Evolutionary conservation across 2,888 invertebrate species (phyloP).

Genomic region (Brassicogethes aeneus): DNA sequence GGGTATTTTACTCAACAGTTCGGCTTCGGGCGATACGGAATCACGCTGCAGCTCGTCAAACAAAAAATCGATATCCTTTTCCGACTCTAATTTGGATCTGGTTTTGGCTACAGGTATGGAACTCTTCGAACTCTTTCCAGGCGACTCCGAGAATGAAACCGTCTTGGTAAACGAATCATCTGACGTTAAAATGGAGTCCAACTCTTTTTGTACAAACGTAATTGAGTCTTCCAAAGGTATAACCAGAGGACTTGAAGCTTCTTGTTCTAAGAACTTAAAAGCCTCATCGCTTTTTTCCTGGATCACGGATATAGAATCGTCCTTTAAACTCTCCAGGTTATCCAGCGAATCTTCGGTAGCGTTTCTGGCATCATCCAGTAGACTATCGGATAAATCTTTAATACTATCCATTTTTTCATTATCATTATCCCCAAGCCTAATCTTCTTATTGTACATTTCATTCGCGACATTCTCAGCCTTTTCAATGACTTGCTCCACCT

Average conservation of each 20-base stretch:
- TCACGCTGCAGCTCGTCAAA: conserved; percentile 21
- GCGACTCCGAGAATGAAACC: conserved; percentile 15
- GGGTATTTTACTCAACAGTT: conserved; percentile 36
- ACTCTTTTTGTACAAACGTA: conserved; percentile 20
- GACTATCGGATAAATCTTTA: conserved; percentile 29
- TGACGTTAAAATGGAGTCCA: conserved; percentile 13
- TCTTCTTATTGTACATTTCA: conserved; percentile 20
- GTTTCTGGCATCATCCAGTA: conserved; percentile 34
- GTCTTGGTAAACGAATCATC: conserved; percentile 13
- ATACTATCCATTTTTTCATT: conserved; percentile 32
- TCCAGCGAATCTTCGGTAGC: conserved; percentile 38
- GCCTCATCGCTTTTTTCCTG: conserved; percentile 38
- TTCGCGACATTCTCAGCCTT: conserved; percentile 36
- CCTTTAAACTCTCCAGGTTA: conserved; percentile 33
- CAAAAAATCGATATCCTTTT: conserved; percentile 25
- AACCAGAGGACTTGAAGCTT: conserved; percentile 26
- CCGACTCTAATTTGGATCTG: conserved; percentile 23
- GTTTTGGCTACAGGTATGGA: conserved; percentile 33
- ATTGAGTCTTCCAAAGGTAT: conserved; percentile 12
- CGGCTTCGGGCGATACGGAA: conserved; percentile 26
- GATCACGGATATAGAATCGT: conserved; percentile 32
- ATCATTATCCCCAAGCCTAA: conserved; percentile 28
- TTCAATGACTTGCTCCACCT: conserved; percentile 32
- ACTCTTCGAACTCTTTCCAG: conserved; percentile 15
- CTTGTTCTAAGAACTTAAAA: conserved; percentile 38